A percentile compares a stretch with the other conserved stretches of the same genome.
Evolutionary conservation across 2,113 vertebrate species (phyloP).

Genomic region (Rhinoptilus africanus): DNA sequence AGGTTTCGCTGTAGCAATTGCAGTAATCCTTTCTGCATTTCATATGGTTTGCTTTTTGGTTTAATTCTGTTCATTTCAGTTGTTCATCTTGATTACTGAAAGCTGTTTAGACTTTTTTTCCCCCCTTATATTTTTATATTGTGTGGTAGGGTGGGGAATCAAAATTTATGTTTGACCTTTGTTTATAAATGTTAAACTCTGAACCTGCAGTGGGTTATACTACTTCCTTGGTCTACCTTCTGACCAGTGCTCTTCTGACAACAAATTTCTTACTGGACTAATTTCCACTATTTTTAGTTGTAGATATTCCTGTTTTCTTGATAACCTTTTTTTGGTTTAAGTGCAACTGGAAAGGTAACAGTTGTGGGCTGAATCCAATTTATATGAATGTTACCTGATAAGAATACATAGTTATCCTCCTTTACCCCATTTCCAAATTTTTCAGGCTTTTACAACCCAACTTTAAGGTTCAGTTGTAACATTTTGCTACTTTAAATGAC

Average conservation of each 20-base stretch:
- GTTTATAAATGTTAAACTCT: background rate
- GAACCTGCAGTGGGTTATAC: background rate
- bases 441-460: background rate
- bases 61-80: background rate
- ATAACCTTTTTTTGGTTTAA: background rate
- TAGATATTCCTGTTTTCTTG: background rate
- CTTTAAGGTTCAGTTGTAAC: background rate
- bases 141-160: background rate
- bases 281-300: background rate
- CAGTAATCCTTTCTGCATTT: background rate
- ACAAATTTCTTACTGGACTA: background rate
- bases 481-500: background rate
- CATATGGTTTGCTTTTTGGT: background rate
- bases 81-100: background rate
- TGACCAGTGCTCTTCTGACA: background rate
- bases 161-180: background rate
- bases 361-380: background rate
- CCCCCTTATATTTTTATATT: background rate
- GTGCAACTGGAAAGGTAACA: background rate
- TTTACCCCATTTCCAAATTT: background rate
- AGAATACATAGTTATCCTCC: background rate
- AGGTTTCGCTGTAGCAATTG: background rate
- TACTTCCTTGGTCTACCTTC: background rate
- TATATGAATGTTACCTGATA: background rate
- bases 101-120: background rate